Percentiles rank a stretch among this genome's conserved stretches.
Evolutionary conservation across 2,113 vertebrate genomes (phyloP).

Genomic region (Oncorhynchus gorbuscha): DNA sequence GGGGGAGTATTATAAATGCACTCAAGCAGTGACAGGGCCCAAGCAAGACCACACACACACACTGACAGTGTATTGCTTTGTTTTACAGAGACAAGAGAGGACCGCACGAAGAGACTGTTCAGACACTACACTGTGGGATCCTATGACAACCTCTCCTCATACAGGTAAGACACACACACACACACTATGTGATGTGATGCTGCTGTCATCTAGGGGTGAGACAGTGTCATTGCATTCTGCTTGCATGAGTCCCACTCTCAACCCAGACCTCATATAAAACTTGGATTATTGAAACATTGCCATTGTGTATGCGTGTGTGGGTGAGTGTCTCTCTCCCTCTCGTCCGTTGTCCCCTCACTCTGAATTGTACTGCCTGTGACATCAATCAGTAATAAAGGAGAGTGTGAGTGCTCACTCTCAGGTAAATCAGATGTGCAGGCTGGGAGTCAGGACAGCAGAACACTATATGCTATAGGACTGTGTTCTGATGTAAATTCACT

Average conservation of each 20-base stretch:
- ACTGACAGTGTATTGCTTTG: constrained; percentile 31
- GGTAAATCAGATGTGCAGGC: constrained; percentile 24
- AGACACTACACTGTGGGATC: constrained; percentile 98
- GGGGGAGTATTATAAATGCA: too few species aligned
- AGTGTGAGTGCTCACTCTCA: constrained; percentile 11
- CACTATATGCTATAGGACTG: constrained; percentile 4
- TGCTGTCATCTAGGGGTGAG: not conserved
- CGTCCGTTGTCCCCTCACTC: not conserved
- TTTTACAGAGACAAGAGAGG: constrained; percentile 91
- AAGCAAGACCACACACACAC: not conserved
- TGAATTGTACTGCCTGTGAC: constrained; percentile 15
- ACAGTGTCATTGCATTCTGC: not conserved
- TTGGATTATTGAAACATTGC: not conserved
- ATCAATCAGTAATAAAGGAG: not conserved
- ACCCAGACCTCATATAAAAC: not conserved
- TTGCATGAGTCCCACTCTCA: not conserved
- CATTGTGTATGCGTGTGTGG: not conserved
- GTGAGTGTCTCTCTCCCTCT: not conserved
- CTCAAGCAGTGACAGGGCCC: not conserved
- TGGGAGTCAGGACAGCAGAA: not conserved
- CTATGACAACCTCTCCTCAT: constrained; percentile 95
- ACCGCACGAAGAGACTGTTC: constrained; percentile 95
- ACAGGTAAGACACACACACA: constrained; percentile 77
- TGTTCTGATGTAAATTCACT: constrained; percentile 24
- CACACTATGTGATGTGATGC: not conserved